Evolutionary conservation across 2,888 invertebrate species (phyloP).

Genomic region (Tetrapedia diversipes): DNA sequence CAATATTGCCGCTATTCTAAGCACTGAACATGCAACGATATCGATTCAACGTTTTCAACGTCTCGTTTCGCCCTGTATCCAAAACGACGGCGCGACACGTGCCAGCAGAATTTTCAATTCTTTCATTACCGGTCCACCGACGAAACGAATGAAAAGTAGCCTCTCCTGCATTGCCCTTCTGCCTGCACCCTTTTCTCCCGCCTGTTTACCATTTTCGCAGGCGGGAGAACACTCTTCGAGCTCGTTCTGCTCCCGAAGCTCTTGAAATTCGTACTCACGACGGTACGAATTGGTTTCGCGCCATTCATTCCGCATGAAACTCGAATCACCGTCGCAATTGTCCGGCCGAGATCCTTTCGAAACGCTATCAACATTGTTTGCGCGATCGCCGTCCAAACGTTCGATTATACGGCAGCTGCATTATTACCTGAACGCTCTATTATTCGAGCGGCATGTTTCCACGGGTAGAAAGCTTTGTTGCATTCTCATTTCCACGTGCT

Average conservation of each 20-base stretch:
- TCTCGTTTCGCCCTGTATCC: not conserved
- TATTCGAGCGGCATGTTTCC: slow-evolving; percentile 39
- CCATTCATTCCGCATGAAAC: slow-evolving; percentile 24
- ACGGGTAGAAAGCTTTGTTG: slow-evolving; percentile 20
- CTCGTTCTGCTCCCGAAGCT: too few species aligned
- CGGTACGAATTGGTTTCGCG: slow-evolving; percentile 21
- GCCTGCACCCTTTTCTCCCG: not conserved
- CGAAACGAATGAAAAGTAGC: not conserved
- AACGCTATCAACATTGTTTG: slow-evolving; percentile 24
- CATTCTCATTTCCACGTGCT: slow-evolving; percentile 21
- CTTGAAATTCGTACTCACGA: slow-evolving; percentile 8
- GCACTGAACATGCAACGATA: too few species aligned
- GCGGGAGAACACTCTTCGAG: not conserved
- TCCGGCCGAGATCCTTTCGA: slow-evolving; percentile 30
- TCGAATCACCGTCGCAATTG: slow-evolving; percentile 37
- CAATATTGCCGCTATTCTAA: too few species aligned
- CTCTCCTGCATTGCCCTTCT: not conserved
- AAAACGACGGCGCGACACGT: too few species aligned
- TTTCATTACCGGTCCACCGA: not conserved
- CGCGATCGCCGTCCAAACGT: slow-evolving; percentile 30
- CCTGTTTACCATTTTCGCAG: not conserved
- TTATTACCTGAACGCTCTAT: slow-evolving; percentile 38
- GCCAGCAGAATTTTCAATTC: not conserved
- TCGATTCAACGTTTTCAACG: not conserved
- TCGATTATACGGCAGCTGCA: slow-evolving; percentile 29